Percentiles rank a stretch among this genome's conserved stretches.
phyloP scores from a whole-genome alignment of 2,888 invertebrate species.

The Drosophila incognita region DNA sequence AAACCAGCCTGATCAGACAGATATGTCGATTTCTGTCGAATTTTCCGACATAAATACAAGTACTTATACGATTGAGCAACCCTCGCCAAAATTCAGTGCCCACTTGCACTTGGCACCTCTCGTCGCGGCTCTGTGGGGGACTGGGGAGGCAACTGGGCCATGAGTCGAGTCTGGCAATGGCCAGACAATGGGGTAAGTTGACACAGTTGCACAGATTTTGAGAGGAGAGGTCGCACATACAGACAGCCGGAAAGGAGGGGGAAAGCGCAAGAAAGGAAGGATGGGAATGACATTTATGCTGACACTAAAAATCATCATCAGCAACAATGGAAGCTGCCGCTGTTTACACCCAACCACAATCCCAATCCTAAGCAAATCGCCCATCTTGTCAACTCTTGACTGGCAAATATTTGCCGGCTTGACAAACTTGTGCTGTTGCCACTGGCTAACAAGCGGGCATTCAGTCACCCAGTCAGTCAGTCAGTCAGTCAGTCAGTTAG shows the following conservation, averaged over 20 bases:
- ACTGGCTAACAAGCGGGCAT: slow-evolving; percentile 28
- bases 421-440: slow-evolving; percentile 67
- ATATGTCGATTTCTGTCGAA: background rate
- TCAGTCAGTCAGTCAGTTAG: background rate
- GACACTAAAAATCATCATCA: slow-evolving; percentile 74
- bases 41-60: background rate
- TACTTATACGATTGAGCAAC: slow-evolving; percentile 2
- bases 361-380: background rate
- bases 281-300: slow-evolving; percentile 69
- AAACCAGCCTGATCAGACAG: background rate
- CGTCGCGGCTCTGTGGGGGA: slow-evolving; percentile 2
- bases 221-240: background rate
- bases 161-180: slow-evolving; percentile 41
- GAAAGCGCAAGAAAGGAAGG: background rate
- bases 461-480: background rate
- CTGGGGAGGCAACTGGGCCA: background rate
- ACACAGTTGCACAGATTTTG: slow-evolving; percentile 54
- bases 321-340: slow-evolving; percentile 33
- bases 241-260: background rate
- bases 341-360: background rate
- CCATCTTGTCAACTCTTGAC: slow-evolving; percentile 31
- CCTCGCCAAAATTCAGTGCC: slow-evolving; percentile 21
- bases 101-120: slow-evolving; percentile 33
- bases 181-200: slow-evolving; percentile 64
- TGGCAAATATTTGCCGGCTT: slow-evolving; percentile 70